A percentile compares a stretch with the other conserved stretches of the same genome.
These are phyloP conservation scores for Macaria notata DNA, from an alignment of 2,888 invertebrate genomes.

Conservation along the genomic window DNA sequence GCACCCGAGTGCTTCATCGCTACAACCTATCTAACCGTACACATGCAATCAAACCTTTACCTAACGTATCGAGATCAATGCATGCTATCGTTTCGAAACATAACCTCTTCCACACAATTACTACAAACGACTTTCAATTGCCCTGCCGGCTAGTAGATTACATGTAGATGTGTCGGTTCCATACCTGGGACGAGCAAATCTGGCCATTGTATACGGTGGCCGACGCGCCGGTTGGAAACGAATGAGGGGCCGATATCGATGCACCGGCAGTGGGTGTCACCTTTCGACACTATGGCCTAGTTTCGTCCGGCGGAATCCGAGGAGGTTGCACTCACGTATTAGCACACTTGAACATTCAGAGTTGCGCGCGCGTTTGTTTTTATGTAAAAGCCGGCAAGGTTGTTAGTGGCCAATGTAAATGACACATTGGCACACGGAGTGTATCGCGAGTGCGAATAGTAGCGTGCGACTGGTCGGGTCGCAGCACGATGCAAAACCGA, in stretches of 20 bases:
- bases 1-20: constrained; percentile 2
- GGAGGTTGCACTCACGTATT: constrained; percentile 15
- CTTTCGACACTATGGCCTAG: constrained; percentile 8
- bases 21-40: not conserved
- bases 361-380: constrained; percentile 3
- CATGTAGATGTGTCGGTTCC: not conserved
- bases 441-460: constrained; percentile 73
- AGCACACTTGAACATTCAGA: constrained; percentile 2
- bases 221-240: constrained; percentile 45
- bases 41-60: not conserved
- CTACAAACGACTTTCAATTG: too few relatives aligned
- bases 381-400: constrained; percentile 5
- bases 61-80: not conserved
- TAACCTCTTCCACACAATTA: too few relatives aligned
- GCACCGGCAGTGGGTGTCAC: constrained; percentile 17
- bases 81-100: too few relatives aligned
- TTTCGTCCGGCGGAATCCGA: constrained; percentile 13
- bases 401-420: constrained; percentile 13
- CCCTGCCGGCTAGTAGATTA: too few relatives aligned
- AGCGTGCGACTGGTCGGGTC: constrained; percentile 72
- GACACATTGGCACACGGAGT: constrained; percentile 47
- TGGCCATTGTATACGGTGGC: constrained; percentile 53
- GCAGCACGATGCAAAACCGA: constrained; percentile 53
- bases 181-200: constrained; percentile 56
- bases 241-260: constrained; percentile 40